A percentile compares a stretch with the other conserved stretches of the same genome.
These are phyloP conservation scores for Tipula vernalis DNA, from an alignment of 2,888 invertebrate species.

Conservation along the genomic window DNA sequence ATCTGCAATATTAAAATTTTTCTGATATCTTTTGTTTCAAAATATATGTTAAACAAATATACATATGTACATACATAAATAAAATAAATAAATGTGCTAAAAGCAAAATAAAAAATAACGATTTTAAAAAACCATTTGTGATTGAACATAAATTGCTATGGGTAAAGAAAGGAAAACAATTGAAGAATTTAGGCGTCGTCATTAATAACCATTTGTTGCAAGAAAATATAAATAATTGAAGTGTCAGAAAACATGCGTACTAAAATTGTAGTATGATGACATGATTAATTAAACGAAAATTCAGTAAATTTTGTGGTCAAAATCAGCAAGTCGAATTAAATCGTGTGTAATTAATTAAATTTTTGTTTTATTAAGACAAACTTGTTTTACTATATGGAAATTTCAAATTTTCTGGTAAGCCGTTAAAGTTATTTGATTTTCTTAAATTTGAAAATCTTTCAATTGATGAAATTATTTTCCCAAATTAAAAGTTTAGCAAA, in stretches of 20 bases:
- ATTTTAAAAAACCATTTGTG: background rate
- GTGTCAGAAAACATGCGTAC: background rate
- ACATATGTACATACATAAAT: background rate
- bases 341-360: background rate
- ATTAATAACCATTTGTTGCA: background rate
- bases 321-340: background rate
- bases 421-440: background rate
- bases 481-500: too few species aligned
- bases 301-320: background rate
- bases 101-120: background rate
- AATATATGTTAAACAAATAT: too few species aligned
- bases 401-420: too few species aligned
- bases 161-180: background rate
- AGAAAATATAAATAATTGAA: background rate
- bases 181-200: background rate
- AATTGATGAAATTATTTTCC: too few species aligned
- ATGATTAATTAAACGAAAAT: background rate
- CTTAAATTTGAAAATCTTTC: background rate
- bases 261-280: background rate
- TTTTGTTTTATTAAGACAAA: background rate
- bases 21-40: background rate
- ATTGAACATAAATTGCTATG: background rate
- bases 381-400: background rate
- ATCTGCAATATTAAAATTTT: background rate
- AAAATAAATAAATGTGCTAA: background rate